Evolutionary conservation across 2,113 vertebrate genomes (phyloP).

Genomic region (Crocuta crocuta): DNA sequence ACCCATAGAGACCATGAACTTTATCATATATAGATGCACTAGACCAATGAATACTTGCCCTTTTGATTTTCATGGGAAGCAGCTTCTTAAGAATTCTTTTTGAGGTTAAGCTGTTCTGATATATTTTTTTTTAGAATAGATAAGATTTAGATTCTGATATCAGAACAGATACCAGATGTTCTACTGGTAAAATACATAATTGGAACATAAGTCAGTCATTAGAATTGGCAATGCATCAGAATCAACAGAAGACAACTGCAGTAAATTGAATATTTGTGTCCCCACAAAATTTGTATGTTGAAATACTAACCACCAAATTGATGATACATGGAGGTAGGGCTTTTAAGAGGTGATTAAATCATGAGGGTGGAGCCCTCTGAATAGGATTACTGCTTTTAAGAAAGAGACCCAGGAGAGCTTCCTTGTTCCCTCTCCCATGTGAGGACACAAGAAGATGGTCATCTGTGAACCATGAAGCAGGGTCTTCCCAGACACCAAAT

Average conservation of each 20-base stretch:
- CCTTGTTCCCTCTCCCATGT: background rate
- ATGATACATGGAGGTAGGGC: background rate
- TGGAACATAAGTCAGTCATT: background rate
- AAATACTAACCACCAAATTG: background rate
- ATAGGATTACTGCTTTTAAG: background rate
- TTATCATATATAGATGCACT: background rate
- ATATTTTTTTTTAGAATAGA: background rate
- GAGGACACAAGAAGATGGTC: background rate
- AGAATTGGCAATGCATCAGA: background rate
- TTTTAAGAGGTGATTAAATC: background rate
- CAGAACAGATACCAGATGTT: background rate
- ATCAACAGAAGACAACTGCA: background rate
- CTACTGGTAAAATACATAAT: background rate
- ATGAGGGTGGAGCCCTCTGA: background rate
- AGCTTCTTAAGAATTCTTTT: background rate
- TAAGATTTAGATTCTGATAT: background rate
- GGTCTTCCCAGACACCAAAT: background rate
- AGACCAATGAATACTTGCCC: background rate
- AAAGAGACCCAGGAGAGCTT: background rate
- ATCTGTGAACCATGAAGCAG: background rate
- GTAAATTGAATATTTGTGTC: background rate
- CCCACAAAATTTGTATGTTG: background rate
- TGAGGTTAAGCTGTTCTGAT: background rate
- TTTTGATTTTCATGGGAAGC: conserved; percentile 9
- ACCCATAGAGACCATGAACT: background rate